phyloP scores from a whole-genome alignment of 2,888 invertebrate genomes.

The Diarsia brunnea region DNA sequence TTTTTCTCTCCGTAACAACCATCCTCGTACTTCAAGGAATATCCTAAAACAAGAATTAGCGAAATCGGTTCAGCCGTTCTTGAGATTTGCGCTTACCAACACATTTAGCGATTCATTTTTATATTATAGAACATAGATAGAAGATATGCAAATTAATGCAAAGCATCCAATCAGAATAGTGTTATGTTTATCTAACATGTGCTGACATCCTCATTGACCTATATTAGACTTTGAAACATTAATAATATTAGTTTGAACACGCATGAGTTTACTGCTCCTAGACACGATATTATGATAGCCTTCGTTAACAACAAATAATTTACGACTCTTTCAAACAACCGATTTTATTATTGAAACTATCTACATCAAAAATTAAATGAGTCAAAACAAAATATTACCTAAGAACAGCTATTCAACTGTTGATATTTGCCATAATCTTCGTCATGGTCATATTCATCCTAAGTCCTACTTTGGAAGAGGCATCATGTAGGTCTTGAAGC shows the following conservation, averaged over 20 bases:
- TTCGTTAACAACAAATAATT: conserved; percentile 56
- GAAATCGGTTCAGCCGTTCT: no score
- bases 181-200: conserved; percentile 17
- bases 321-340: conserved; percentile 41
- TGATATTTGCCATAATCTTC: no score
- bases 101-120: no score
- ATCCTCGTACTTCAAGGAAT: no score
- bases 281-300: conserved; percentile 55
- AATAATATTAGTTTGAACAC: conserved; percentile 41
- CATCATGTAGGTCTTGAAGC: no score
- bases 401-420: no score
- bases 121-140: no score
- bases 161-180: conserved; percentile 14
- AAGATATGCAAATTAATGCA: conserved; percentile 6
- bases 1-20: no score
- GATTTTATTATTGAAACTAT: conserved; percentile 26
- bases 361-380: background rate
- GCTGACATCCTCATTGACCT: conserved; percentile 55
- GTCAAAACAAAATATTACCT: conserved; percentile 1
- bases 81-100: no score
- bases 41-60: no score
- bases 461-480: no score
- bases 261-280: conserved; percentile 43
- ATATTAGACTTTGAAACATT: conserved; percentile 39
- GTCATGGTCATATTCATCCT: no score